phyloP scores from a whole-genome alignment of 2,797 vertebrate species.

The Manis pentadactyla region DNA sequence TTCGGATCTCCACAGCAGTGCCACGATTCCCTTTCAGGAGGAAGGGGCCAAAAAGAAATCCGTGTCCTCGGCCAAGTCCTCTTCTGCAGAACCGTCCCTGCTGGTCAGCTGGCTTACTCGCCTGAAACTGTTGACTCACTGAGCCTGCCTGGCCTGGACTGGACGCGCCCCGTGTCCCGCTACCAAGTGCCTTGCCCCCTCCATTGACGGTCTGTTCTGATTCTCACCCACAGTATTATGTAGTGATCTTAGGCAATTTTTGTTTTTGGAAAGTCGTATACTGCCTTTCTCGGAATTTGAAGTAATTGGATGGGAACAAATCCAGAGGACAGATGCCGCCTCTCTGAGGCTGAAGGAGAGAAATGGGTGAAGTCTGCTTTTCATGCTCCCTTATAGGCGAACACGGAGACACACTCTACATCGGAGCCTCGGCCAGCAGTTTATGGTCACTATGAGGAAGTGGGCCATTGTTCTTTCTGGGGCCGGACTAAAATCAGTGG shows the following conservation, averaged over 20 bases:
- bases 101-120: constrained; percentile 93
- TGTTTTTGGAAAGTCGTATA: constrained; percentile 13
- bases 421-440: not conserved
- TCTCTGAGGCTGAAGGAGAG: not conserved
- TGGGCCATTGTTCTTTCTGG: not conserved
- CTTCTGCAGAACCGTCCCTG: constrained; percentile 92
- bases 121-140: constrained; percentile 94
- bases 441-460: not conserved
- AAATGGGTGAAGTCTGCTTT: not conserved
- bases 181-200: constrained; percentile 89
- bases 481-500: not conserved
- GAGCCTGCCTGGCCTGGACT: constrained; percentile 85
- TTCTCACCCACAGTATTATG: constrained; percentile 73
- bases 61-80: constrained; percentile 86
- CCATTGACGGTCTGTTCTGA: constrained; percentile 51
- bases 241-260: constrained; percentile 50
- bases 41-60: constrained; percentile 87
- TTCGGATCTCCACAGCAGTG: constrained; percentile 92
- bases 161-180: constrained; percentile 81
- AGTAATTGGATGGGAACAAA: not conserved
- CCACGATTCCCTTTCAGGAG: constrained; percentile 95
- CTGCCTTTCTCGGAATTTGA: not conserved
- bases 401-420: not conserved
- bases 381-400: not conserved
- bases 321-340: not conserved